phyloP scores from a whole-genome alignment of 2,888 invertebrate genomes.

The Drosophila kanekoi region DNA sequence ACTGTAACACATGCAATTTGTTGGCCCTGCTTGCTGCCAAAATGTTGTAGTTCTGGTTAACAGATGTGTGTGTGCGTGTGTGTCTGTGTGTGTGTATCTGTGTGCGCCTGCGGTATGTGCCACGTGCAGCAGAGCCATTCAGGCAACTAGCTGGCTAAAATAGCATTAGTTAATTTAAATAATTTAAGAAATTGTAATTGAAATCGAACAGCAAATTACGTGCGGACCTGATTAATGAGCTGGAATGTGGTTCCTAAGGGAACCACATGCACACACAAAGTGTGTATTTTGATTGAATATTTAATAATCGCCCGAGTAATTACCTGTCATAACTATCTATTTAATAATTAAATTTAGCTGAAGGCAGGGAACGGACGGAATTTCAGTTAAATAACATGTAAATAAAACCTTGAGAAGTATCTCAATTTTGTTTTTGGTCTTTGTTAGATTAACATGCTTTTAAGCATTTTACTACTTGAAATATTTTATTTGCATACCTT shows the following conservation, averaged over 20 bases:
- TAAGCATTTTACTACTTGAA: not conserved
- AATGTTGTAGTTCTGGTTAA: slow-evolving; percentile 53
- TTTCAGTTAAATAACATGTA: too few relatives aligned
- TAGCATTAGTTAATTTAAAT: slow-evolving; percentile 61
- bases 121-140: slow-evolving; percentile 26
- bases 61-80: slow-evolving; percentile 12
- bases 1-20: slow-evolving; percentile 61
- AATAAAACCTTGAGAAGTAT: too few relatives aligned
- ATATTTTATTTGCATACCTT: not conserved
- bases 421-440: too few relatives aligned
- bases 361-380: too few relatives aligned
- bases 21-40: slow-evolving; percentile 54
- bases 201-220: slow-evolving; percentile 41
- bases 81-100: slow-evolving; percentile 14
- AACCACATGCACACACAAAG: not conserved
- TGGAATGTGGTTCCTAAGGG: not conserved
- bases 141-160: slow-evolving; percentile 30
- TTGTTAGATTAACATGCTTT: too few relatives aligned
- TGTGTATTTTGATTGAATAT: not conserved
- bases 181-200: slow-evolving; percentile 40
- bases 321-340: not conserved
- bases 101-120: slow-evolving; percentile 15
- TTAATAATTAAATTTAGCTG: too few relatives aligned
- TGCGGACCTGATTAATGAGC: slow-evolving; percentile 3
- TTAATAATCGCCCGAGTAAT: not conserved